phyloP scores from a whole-genome alignment of 2,797 vertebrate genomes.

The Rhinella marina region DNA sequence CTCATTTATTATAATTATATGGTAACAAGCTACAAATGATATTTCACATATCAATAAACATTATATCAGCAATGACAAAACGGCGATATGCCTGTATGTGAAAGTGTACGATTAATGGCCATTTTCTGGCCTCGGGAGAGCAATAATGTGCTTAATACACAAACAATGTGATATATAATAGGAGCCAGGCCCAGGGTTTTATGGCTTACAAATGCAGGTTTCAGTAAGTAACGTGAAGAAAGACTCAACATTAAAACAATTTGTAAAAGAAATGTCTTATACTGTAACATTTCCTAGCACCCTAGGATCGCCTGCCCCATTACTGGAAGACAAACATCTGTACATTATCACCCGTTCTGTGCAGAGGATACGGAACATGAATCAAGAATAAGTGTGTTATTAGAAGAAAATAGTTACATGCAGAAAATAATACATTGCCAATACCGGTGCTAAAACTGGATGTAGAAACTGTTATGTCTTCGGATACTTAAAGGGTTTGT shows the following conservation, averaged over 20 bases:
- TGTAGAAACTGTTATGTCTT: not conserved
- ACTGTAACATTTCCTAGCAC: not conserved
- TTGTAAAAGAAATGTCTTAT: not conserved
- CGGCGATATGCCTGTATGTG: not conserved
- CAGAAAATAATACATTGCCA: not conserved
- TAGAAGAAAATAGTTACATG: not conserved
- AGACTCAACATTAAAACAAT: conserved; percentile 30
- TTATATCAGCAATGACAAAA: conserved; percentile 33
- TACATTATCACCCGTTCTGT: not conserved
- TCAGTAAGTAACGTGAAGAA: conserved; percentile 21
- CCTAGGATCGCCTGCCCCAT: not conserved
- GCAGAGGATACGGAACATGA: conserved; percentile 16
- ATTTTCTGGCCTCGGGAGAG: not conserved
- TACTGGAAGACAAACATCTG: conserved; percentile 13
- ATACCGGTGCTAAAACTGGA: too few species aligned
- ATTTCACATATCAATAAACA: conserved; percentile 34
- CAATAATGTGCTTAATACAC: not conserved
- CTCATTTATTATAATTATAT: conserved; percentile 40
- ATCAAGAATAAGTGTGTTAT: conserved; percentile 5
- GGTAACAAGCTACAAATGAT: conserved; percentile 14
- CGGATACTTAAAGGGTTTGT: too few species aligned
- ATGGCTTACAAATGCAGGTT: conserved; percentile 9
- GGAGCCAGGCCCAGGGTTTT: not conserved
- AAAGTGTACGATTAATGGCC: not conserved
- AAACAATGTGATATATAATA: not conserved